phyloP scores from a whole-genome alignment of 2,797 vertebrate genomes.

The Lepilemur ruficaudatus region DNA sequence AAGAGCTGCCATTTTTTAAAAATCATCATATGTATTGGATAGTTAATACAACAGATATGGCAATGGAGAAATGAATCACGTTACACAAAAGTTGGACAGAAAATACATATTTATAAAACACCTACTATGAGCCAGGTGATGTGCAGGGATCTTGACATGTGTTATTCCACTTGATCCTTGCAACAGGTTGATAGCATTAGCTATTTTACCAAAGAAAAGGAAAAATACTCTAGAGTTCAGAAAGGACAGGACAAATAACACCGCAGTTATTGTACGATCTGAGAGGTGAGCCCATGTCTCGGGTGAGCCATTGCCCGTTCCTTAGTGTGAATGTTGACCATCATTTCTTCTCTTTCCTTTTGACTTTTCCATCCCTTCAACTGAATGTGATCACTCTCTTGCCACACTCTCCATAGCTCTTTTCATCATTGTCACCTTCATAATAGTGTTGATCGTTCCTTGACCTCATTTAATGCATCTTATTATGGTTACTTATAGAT shows the following conservation, averaged over 20 bases:
- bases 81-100: neutral
- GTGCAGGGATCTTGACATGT: neutral
- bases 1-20: neutral
- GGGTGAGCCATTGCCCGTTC: neutral
- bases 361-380: neutral
- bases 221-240: neutral
- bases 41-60: neutral
- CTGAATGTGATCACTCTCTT: neutral
- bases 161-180: neutral
- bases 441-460: neutral
- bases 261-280: accelerated
- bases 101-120: neutral
- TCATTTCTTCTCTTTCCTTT: neutral
- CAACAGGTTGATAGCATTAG: neutral
- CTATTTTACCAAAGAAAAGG: neutral
- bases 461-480: neutral
- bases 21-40: neutral
- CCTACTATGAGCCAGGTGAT: neutral
- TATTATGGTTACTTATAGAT: neutral
- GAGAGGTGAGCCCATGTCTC: neutral
- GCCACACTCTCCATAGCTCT: neutral
- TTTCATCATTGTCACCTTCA: neutral
- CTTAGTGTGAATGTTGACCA: neutral
- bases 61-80: neutral
- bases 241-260: neutral